These are phyloP conservation scores for Pangasius mekongensis DNA, from an alignment of 2,797 vertebrate species.

Conservation along the genomic window DNA sequence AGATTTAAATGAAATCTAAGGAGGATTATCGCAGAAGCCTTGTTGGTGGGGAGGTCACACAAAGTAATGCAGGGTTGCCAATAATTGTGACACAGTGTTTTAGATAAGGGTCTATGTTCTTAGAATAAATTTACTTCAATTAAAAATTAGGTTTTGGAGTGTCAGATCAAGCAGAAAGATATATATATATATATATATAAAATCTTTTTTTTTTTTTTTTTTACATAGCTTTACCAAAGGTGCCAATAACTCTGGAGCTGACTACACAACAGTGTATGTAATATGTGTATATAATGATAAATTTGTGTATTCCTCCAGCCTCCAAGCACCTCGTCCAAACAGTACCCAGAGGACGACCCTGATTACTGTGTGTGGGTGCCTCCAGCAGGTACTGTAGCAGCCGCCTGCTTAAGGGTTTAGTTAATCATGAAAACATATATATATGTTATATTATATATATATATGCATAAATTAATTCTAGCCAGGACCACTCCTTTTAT, in stretches of 20 bases:
- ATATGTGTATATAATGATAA: neutral
- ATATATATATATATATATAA: neutral
- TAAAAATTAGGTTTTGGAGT: neutral
- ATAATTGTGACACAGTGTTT: neutral
- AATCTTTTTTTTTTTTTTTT: neutral
- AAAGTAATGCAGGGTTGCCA: neutral
- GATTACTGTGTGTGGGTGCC: slow-evolving; percentile 97
- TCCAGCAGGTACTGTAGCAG: slow-evolving; percentile 82
- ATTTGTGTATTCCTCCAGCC: slow-evolving; percentile 68
- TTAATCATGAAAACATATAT: neutral
- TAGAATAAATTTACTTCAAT: neutral
- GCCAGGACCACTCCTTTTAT: neutral
- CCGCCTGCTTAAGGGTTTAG: neutral
- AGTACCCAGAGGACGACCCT: slow-evolving; percentile 92
- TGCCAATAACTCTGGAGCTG: neutral
- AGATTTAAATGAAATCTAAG: neutral
- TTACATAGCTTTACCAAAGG: neutral
- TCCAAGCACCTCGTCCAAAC: slow-evolving; percentile 72
- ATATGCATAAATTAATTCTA: neutral
- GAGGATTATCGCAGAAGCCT: neutral
- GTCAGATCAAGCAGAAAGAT: neutral
- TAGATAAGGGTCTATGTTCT: neutral
- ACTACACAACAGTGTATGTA: neutral
- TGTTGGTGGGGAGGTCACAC: neutral
- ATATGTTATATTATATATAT: no score